Percentiles rank a stretch among this genome's conserved stretches.
phyloP scores from a whole-genome alignment of 2,888 invertebrate species.

The Drosophila acutilabella region DNA sequence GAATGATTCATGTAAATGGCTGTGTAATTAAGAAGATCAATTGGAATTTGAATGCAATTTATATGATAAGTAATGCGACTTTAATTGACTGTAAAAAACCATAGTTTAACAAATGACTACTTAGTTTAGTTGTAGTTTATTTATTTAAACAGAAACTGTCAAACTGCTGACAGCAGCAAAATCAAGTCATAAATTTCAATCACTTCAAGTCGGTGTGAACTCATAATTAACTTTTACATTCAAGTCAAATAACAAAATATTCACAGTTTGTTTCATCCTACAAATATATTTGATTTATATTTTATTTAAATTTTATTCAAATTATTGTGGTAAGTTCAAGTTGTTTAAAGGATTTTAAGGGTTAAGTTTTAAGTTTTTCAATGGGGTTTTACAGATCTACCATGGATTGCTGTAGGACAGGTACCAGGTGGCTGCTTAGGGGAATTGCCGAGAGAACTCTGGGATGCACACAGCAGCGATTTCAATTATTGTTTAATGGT shows the following conservation, averaged over 20 bases:
- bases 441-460: not conserved
- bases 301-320: not conserved
- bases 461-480: conserved; percentile 4
- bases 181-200: not conserved
- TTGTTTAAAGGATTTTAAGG: not conserved
- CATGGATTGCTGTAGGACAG: conserved; percentile 19
- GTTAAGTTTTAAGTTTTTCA: too few relatives aligned
- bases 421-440: not conserved
- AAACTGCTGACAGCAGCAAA: not conserved
- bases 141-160: too few relatives aligned
- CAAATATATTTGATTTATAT: not conserved
- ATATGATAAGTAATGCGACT: not conserved
- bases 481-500: conserved; percentile 48
- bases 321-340: not conserved
- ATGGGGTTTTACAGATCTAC: conserved; percentile 4
- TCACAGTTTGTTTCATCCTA: not conserved
- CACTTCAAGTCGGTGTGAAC: not conserved
- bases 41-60: not conserved
- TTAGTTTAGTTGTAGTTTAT: not conserved
- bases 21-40: not conserved
- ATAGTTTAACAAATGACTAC: too few relatives aligned
- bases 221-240: not conserved
- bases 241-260: not conserved
- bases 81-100: not conserved
- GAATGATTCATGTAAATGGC: conserved; percentile 3